These are phyloP conservation scores for Willowsia nigromaculata DNA, from an alignment of 2,888 invertebrate species.

Conservation along the genomic window DNA sequence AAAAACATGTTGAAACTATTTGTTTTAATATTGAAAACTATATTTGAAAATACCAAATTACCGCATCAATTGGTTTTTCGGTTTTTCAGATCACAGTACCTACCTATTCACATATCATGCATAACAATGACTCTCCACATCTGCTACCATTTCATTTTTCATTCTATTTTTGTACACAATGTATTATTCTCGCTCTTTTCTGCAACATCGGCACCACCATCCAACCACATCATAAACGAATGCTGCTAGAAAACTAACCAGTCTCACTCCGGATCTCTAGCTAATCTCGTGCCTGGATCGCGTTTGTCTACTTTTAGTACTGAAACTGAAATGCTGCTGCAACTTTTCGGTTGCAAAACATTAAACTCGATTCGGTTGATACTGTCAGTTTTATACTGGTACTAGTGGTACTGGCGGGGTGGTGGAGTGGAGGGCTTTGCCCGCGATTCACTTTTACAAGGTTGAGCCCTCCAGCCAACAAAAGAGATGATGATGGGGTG, in stretches of 20 bases:
- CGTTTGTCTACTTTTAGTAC: background rate
- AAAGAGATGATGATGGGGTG: slow-evolving; percentile 20
- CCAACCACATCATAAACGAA: background rate
- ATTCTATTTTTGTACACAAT: background rate
- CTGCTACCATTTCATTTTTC: background rate
- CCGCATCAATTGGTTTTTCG: too few relatives aligned
- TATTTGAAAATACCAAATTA: too few relatives aligned
- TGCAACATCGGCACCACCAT: slow-evolving; percentile 36
- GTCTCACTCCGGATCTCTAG: background rate
- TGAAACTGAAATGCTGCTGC: background rate
- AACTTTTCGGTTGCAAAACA: background rate
- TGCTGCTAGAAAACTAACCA: background rate
- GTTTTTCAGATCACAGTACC: too few relatives aligned
- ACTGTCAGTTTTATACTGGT: too few relatives aligned
- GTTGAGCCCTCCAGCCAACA: slow-evolving; percentile 66
- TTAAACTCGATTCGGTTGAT: background rate
- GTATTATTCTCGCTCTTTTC: slow-evolving; percentile 17
- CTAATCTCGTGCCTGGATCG: background rate
- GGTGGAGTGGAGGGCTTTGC: slow-evolving; percentile 54
- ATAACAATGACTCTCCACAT: too few relatives aligned
- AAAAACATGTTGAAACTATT: too few relatives aligned
- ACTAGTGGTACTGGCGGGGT: too few relatives aligned
- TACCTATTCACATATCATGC: background rate
- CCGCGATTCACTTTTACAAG: slow-evolving; percentile 66
- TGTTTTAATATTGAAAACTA: too few relatives aligned